Conservation (phyloP, 2,888 invertebrate species). For the Drepanosiphum platanoidis region DNA sequence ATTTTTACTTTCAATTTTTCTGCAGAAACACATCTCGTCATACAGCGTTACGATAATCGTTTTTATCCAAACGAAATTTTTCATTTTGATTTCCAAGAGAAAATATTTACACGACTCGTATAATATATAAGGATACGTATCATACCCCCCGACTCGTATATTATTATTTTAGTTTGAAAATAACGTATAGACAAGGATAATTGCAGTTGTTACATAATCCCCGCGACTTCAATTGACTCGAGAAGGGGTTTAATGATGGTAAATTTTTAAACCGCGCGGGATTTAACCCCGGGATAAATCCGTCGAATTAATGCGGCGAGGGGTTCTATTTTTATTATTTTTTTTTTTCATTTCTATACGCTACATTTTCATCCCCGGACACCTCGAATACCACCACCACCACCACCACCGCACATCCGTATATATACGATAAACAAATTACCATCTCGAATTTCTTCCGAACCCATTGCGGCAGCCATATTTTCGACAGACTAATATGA, state of each 20-base stretch:
- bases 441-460: slow-evolving; percentile 28
- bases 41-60: background rate
- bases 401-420: no score
- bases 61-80: background rate
- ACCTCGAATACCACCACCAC: no score
- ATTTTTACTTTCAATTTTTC: slow-evolving; percentile 45
- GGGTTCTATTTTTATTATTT: background rate
- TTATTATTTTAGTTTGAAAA: background rate
- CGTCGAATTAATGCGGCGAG: background rate
- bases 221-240: slow-evolving; percentile 12
- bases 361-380: slow-evolving; percentile 6
- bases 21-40: background rate
- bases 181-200: background rate
- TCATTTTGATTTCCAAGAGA: no score
- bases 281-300: background rate
- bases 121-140: background rate
- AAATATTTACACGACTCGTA: background rate
- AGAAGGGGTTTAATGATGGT: background rate
- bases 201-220: background rate
- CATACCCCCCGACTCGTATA: background rate
- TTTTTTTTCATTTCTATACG: background rate
- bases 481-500: background rate
- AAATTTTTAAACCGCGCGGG: background rate
- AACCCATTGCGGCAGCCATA: background rate
- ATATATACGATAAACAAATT: slow-evolving; percentile 21